Evolutionary conservation across 2,113 vertebrate genomes (phyloP).

Genomic region (Misgurnus anguillicaudatus): DNA sequence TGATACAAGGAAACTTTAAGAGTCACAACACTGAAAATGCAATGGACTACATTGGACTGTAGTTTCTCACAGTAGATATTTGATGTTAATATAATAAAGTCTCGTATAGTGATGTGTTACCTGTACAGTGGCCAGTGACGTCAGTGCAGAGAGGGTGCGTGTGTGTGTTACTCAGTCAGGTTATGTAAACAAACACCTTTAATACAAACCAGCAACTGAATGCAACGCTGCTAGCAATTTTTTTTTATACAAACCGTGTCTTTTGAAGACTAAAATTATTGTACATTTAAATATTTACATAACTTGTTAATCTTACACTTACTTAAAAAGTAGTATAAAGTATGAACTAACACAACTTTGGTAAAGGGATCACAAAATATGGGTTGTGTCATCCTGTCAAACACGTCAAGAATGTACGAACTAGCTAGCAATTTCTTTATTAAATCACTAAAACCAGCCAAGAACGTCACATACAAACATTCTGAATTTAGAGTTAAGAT

Average conservation of each 20-base stretch:
- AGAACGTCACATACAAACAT: background rate
- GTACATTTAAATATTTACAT: too few species aligned
- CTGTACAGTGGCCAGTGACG: background rate
- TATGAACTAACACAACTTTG: background rate
- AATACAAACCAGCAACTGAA: background rate
- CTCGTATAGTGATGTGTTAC: background rate
- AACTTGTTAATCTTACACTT: background rate
- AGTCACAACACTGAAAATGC: background rate
- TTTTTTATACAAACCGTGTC: too few species aligned
- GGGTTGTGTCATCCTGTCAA: background rate
- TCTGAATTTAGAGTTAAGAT: too few species aligned
- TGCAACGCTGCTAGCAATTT: background rate
- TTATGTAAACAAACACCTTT: constrained; percentile 7
- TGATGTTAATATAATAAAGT: background rate
- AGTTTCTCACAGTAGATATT: background rate
- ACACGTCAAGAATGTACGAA: background rate
- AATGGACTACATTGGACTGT: background rate
- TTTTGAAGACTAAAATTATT: too few species aligned
- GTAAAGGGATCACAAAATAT: background rate
- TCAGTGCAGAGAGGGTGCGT: background rate
- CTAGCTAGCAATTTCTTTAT: background rate
- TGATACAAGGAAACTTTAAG: too few species aligned
- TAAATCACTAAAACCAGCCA: background rate
- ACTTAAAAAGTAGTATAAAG: background rate
- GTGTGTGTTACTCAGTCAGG: background rate